Base-by-base conservation (phyloP, 2,113 vertebrate genomes). In the Lagopus muta region DNA sequence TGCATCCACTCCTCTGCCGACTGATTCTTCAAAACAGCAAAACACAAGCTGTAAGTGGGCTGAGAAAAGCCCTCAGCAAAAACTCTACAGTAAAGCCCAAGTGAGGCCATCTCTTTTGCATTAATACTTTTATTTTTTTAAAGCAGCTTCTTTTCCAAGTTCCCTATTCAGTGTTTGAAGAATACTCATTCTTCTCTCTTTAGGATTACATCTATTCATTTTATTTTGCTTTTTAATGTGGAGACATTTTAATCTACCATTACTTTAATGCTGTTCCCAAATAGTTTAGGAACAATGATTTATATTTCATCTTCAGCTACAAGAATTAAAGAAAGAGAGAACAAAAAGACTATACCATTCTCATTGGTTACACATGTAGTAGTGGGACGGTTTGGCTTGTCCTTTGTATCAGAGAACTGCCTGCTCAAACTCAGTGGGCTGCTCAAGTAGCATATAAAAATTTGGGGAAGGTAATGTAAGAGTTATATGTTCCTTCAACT, bases 181-280 rank as follows among this genome's bases (percentile, higher is more conserved):
- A 95, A 95, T 95, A 78, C 85, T 94, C 80, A 93, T 96, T 95
- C 94, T 95, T 97, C 66, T 90, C 90, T 78, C 90, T 93, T 93
- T 84, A 95, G 94, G 93, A 94, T 94, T 95, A 92, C 88, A 94
- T 96, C 96, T 95, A 94, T 94, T 96, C 72, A 95, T 95, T 96
- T 94, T 88, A 95, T 83, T 96, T 89, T 75, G 93, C 85, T 96
- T 97, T 96, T 92, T 93, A 71, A 90, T 90, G 95, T 94, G 93
- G 82, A 89, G 76, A 78, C 73, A 86, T 96, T 93, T 94, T 91
- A 97, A 94, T 94, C 91, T 89, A 83, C 57, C 62, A 90, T 86
- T 91, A 74, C 90, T 96, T 95, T 92, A 96, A 96, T 92, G 88
- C 88, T 80, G 71, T 89, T 96, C 87, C 94, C 71, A 0, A 87